These are phyloP conservation scores for Pantelozetes paolii DNA, from an alignment of 2,888 invertebrate genomes.

Conservation along the genomic window DNA sequence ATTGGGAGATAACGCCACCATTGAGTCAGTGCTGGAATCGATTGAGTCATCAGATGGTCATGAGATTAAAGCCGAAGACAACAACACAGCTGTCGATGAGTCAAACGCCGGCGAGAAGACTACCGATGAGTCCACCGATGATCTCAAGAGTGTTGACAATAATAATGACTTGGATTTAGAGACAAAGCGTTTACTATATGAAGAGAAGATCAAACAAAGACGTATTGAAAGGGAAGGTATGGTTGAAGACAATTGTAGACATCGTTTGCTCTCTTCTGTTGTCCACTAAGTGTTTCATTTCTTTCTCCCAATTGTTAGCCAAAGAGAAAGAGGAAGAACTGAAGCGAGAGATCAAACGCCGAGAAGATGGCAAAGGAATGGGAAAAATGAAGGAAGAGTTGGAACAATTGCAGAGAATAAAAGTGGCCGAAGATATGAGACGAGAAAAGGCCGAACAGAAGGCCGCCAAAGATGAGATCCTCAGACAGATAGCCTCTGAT, in stretches of 20 bases:
- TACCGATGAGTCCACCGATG: neutral
- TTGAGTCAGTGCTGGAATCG: conserved; percentile 38
- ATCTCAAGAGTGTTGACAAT: neutral
- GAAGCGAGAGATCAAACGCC: conserved; percentile 36
- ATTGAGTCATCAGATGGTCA: neutral
- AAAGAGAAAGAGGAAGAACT: conserved; percentile 41
- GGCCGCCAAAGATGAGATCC: conserved; percentile 34
- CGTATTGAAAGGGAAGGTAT: conserved; percentile 37
- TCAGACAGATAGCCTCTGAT: conserved; percentile 32
- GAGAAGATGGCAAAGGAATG: conserved; percentile 38
- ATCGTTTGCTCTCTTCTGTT: neutral
- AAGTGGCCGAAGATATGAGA: conserved; percentile 22
- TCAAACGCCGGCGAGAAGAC: neutral
- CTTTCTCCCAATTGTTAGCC: conserved; percentile 30
- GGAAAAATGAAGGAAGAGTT: conserved; percentile 40
- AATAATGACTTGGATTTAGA: neutral
- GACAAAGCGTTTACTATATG: conserved; percentile 9
- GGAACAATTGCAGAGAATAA: conserved; percentile 26
- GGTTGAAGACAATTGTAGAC: neutral
- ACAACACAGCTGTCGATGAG: neutral
- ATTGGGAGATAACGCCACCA: conserved; percentile 39
- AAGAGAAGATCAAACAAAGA: conserved; percentile 40
- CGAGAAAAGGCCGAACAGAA: conserved; percentile 38
- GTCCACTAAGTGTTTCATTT: neutral
- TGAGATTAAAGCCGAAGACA: neutral